Evolutionary conservation across 2,113 vertebrate species (phyloP).

Genomic region (Eonycteris spelaea): DNA sequence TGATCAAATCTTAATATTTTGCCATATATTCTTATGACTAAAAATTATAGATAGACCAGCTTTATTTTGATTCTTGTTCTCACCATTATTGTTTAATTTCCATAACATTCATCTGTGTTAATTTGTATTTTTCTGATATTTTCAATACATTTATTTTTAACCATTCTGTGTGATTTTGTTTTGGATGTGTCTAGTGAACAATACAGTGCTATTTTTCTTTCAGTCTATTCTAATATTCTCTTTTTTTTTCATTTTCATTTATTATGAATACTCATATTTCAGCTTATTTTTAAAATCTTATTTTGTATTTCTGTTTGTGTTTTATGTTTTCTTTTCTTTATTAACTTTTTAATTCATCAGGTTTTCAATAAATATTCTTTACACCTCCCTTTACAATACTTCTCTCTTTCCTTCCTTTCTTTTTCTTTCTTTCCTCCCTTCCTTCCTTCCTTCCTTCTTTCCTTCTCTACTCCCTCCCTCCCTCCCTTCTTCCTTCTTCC

Average conservation of each 20-base stretch:
- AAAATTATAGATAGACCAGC: neutral
- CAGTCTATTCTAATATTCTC: neutral
- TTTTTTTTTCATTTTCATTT: neutral
- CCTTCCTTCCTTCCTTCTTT: neutral
- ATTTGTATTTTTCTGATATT: neutral
- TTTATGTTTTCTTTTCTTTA: neutral
- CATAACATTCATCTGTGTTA: neutral
- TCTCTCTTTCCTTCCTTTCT: neutral
- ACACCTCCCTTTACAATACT: neutral
- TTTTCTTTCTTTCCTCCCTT: neutral
- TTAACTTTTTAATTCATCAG: neutral
- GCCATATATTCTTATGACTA: neutral
- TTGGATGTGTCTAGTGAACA: neutral
- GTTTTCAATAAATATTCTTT: neutral
- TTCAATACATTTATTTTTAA: neutral
- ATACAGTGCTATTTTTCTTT: neutral
- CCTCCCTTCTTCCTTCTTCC: neutral
- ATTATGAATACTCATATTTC: neutral
- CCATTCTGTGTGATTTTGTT: neutral
- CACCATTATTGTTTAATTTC: slow-evolving; percentile 4
- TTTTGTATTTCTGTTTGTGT: neutral
- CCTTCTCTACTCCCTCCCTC: neutral
- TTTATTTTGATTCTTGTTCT: slow-evolving; percentile 38
- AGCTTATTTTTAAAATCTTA: neutral
- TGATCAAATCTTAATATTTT: slow-evolving; percentile 13